These are phyloP conservation scores for Danionella dracula DNA, from an alignment of 2,797 vertebrate genomes.

Conservation along the genomic window DNA sequence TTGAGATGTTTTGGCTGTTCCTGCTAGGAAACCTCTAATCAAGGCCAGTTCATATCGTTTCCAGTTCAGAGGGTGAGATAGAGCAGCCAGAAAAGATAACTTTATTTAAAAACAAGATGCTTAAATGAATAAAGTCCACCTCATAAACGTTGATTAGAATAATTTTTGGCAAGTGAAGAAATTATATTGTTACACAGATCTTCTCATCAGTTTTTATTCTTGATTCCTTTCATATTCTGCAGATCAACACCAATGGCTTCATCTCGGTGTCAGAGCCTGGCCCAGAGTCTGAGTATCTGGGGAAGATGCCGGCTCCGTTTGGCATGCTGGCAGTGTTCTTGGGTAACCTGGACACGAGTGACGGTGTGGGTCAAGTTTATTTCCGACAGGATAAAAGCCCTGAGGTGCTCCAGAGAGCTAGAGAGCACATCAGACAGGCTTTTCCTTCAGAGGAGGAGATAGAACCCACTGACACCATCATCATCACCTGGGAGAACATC, in stretches of 20 bases:
- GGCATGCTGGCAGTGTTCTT: conserved; percentile 76
- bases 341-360: conserved; percentile 80
- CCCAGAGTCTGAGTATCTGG: conserved; percentile 68
- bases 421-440: conserved; percentile 63
- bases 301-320: conserved; percentile 74
- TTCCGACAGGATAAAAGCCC: conserved; percentile 76
- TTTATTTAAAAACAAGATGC: no score
- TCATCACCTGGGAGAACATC: conserved; percentile 87
- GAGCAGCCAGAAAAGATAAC: neutral
- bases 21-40: neutral
- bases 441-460: conserved; percentile 66
- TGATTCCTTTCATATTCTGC: neutral
- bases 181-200: no score
- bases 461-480: conserved; percentile 60
- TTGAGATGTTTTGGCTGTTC: neutral
- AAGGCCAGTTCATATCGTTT: neutral
- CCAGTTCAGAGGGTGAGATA: neutral
- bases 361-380: conserved; percentile 72
- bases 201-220: neutral
- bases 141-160: no score
- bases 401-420: conserved; percentile 54
- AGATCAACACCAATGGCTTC: conserved; percentile 86
- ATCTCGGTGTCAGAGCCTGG: conserved; percentile 69
- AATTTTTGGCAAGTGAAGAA: no score
- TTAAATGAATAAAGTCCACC: no score